Base-by-base conservation (phyloP, 2,113 vertebrate genomes). In the Hypocryptadius cinnamomeus region DNA sequence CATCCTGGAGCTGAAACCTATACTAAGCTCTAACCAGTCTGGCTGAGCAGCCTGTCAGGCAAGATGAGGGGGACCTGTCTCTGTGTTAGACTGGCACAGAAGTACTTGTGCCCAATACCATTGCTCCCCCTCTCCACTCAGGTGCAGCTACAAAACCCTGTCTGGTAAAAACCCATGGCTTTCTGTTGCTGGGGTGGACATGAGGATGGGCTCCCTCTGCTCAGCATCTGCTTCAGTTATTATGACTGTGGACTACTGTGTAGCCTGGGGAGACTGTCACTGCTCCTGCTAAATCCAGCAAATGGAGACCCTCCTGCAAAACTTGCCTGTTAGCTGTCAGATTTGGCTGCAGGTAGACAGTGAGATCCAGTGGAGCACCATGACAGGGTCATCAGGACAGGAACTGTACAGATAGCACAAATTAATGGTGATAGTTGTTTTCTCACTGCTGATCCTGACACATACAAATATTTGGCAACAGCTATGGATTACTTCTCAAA, bases 381-480 rank as follows among this genome's bases (percentile, higher is more conserved):
- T 8, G 60, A 35, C 56, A 79, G 79, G 42, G 60, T 87, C 81
- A 80, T 79, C 66, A 47, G 54, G 54, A 31, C 11, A 82, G 56
- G 74, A 91, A 37, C 39, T 15, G 48, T 79, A 85, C 21, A 69
- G 80, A 57, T 9, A 89, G 51, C 76, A 92, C 64, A 94, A 92
- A 94, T 91, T 94, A 96, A 87, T 89, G 79, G 64, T 60, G 85
- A 71, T 94, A 91, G 66, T 92, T 96, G 63, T 94, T 95, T 90
- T 94, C 93, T 85, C 89, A 85, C 85, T 85, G 47, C 82, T 94
- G 68, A 87, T 37, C 59, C 47, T 68, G 87, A 89, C 82, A 91
- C 60, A 16, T 64, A 92, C 19, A 91, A 88, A 92, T 88, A 95
- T 84, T 96, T 95, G 76, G 79, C 68, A 91, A 90, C 82, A 95